phyloP scores from a whole-genome alignment of 2,113 vertebrate genomes.

The Rhabdomys dilectus region DNA sequence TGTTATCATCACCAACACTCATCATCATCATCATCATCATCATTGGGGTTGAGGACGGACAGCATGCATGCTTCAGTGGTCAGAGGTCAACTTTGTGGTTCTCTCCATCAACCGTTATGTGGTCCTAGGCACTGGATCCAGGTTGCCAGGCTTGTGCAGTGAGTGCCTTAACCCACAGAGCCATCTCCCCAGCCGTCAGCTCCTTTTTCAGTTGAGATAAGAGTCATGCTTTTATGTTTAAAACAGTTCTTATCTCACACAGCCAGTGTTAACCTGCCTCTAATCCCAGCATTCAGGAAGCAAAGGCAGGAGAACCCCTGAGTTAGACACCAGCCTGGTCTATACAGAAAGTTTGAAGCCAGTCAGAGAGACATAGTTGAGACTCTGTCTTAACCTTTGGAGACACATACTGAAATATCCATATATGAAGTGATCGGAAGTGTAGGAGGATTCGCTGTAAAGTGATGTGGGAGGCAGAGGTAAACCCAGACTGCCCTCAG shows the following conservation, averaged over 20 bases:
- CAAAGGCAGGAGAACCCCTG: neutral
- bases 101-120: neutral
- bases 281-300: neutral
- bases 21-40: neutral
- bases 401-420: neutral
- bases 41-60: neutral
- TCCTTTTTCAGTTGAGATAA: conserved; percentile 20
- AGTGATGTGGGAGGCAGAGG: neutral
- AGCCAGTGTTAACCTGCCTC: neutral
- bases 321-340: neutral
- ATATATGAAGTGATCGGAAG: neutral
- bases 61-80: neutral
- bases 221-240: conserved; percentile 9
- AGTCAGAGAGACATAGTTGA: neutral
- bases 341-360: neutral
- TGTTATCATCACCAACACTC: neutral
- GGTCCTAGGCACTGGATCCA: neutral
- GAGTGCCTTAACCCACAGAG: neutral
- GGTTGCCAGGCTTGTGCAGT: neutral
- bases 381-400: neutral
- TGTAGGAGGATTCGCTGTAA: conserved; percentile 23
- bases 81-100: neutral
- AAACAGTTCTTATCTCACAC: neutral
- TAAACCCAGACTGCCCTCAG: neutral
- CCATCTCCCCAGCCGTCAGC: neutral